Conservation (phyloP, 2,113 vertebrate species). For the Rattus rattus region DNA sequence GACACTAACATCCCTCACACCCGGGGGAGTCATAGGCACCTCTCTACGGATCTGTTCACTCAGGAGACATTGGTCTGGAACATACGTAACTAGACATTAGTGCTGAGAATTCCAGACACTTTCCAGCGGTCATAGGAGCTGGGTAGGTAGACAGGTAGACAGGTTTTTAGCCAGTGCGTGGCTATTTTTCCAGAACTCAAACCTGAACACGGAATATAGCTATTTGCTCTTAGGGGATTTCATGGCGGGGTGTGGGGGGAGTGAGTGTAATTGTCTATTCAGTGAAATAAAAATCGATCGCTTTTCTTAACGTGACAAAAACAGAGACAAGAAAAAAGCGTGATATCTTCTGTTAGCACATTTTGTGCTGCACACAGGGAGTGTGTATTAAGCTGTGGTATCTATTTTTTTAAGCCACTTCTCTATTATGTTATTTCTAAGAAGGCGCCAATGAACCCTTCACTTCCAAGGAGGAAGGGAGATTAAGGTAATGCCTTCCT, state of each 20-base stretch:
- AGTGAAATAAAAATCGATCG: neutral
- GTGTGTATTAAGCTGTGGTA: neutral
- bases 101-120: rapidly evolving
- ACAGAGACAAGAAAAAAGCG: neutral
- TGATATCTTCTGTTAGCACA: neutral
- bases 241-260: neutral
- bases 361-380: neutral
- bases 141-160: neutral
- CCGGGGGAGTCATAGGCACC: neutral
- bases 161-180: neutral
- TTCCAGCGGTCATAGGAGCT: neutral
- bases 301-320: neutral
- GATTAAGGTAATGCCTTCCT: neutral
- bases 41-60: conserved; percentile 51
- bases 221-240: neutral
- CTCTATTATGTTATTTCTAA: conserved; percentile 18
- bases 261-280: neutral
- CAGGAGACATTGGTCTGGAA: neutral
- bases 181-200: neutral
- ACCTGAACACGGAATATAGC: neutral
- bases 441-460: neutral
- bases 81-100: rapidly evolving
- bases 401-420: conserved; percentile 20
- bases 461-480: neutral
- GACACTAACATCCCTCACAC: neutral